Evolutionary conservation across 2,113 vertebrate species (phyloP), one percentile per base, ranked within the genome.

Genomic region (Xyrauchen texanus): DNA sequence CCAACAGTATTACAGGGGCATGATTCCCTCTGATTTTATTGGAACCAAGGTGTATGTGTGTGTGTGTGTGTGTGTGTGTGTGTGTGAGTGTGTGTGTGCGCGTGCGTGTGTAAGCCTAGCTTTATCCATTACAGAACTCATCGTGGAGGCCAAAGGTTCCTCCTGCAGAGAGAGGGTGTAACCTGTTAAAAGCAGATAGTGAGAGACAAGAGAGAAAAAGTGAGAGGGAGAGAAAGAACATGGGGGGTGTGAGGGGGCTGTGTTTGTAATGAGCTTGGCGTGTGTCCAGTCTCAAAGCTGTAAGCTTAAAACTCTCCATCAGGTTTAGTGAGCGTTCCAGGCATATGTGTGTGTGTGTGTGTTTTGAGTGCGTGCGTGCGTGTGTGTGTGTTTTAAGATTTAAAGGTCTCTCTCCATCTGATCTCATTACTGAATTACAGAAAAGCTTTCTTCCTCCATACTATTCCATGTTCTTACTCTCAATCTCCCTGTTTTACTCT

Each of bases 181-280:
- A 81, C 71, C 79, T 81, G 71, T 81, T 83, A 81, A 88, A 84
- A 77, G 81, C 78, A 11, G 68, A 80, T 75, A 83, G 84, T 78
- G 72, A 72, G n/a, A 76, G 74, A 76, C 74, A 76, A 70, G 77
- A 78, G 15, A 51, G 68, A 70, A 73, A 34, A 34, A 34, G 78
- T 61, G 52, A 16, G 34, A 60, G 53, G 6, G 66, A 68, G 4
- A 68, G 13, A 78, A 34, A 34, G 21, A 34, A 34, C 21, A 34
- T 15, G 13, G 13, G 57, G 58, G 46, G 44, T 6, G 11, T 13
- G 67, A 34, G 21, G 21, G 21, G 51, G 78, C 51, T 73, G 34
- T 80, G 78, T 65, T 44, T 76, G 64, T 81, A 81, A 81, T 81
- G 79, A 81, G 71, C 66, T 76, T 81, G 79, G 79, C 79, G 34